Conservation (phyloP, 64 coral and sea anemone genomes). For the Montipora capricornis region DNA sequence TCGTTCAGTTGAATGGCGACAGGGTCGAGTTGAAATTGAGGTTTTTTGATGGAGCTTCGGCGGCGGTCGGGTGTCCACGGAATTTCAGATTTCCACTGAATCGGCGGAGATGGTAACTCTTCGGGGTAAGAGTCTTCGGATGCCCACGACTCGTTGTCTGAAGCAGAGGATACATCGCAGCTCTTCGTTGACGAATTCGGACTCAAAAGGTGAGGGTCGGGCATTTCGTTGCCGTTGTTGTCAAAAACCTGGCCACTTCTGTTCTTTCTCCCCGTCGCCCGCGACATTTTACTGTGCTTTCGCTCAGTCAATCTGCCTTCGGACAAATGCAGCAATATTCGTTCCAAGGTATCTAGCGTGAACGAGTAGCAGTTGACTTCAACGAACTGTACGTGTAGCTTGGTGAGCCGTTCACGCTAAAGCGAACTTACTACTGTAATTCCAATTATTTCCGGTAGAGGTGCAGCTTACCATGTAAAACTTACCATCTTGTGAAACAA, state of each 20-base stretch:
- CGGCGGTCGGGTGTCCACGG: constrained; percentile 53
- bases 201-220: constrained; percentile 4
- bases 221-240: constrained; percentile 17
- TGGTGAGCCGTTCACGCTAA: background rate
- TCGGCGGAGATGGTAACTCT: constrained; percentile 17
- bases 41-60: constrained; percentile 86
- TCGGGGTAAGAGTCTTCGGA: constrained; percentile 62
- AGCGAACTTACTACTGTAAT: background rate
- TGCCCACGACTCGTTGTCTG: constrained; percentile 71
- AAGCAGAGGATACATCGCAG: constrained; percentile 41
- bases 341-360: background rate
- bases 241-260: constrained; percentile 37
- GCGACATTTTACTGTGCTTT: constrained; percentile 10
- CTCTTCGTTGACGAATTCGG: constrained; percentile 34
- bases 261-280: background rate
- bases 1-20: constrained; percentile 86
- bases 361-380: too few species aligned
- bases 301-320: background rate
- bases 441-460: constrained; percentile 27
- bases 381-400: too few species aligned
- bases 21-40: constrained; percentile 86
- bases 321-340: constrained; percentile 9
- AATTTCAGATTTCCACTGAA: constrained; percentile 68
- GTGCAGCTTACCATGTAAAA: background rate
- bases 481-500: background rate